Percentiles rank a stretch among this genome's conserved stretches.
Conservation (phyloP, 1,140 invertebrate species). For the Solen grandis region DNA sequence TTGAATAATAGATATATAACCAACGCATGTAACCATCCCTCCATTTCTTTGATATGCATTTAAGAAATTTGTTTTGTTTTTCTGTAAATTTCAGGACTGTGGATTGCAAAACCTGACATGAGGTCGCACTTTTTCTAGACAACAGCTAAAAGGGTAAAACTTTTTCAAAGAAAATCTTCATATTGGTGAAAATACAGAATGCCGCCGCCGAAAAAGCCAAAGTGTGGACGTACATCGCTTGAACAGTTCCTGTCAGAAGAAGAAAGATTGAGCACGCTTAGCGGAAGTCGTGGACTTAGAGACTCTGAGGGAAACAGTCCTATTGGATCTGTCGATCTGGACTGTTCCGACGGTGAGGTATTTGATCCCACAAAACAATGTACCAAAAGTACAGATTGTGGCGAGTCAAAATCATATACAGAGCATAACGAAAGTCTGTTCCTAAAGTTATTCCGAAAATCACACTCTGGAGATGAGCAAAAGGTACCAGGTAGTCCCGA, state of each 20-base stretch:
- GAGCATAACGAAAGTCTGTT: conserved; percentile 31
- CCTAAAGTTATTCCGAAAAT: conserved; percentile 46
- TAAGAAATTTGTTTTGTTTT: not conserved
- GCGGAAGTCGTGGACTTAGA: not conserved
- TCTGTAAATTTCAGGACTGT: not conserved
- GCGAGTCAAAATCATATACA: not conserved
- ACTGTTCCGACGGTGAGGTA: conserved; percentile 39
- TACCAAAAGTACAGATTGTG: not conserved
- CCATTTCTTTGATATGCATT: not conserved
- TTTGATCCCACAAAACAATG: not conserved
- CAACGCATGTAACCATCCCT: not conserved
- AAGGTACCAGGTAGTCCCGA: conserved; percentile 39
- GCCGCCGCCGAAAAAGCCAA: conserved; percentile 74
- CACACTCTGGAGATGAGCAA: conserved; percentile 20
- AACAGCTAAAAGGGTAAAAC: not conserved
- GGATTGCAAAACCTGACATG: not conserved
- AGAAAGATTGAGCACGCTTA: conserved; percentile 36
- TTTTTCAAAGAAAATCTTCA: not conserved
- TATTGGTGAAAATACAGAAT: conserved; percentile 50
- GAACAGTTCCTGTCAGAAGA: conserved; percentile 72
- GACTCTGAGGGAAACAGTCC: conserved; percentile 47
- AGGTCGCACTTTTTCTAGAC: not conserved
- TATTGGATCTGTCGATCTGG: conserved; percentile 27
- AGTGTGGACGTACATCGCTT: conserved; percentile 68
- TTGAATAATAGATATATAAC: conserved; percentile 1